Evolutionary conservation across 2,888 invertebrate species (phyloP).

Genomic region (Parnassius smintheus): DNA sequence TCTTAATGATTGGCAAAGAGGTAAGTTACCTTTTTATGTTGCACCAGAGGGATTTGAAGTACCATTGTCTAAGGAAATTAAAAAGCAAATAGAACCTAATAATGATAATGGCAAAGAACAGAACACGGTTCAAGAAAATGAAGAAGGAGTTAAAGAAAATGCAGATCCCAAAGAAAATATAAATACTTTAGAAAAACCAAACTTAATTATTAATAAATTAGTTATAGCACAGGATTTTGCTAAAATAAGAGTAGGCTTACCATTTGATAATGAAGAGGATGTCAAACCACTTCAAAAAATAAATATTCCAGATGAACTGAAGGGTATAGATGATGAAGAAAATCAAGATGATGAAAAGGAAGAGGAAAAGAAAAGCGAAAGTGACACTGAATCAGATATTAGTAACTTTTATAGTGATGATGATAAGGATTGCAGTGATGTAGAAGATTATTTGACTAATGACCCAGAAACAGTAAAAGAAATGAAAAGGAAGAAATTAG

Average conservation of each 20-base stretch:
- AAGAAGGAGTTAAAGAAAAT: constrained; percentile 25
- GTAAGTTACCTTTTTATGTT: constrained; percentile 97
- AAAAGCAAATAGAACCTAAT: constrained; percentile 35
- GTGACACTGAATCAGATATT: constrained; percentile 81
- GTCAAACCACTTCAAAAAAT: constrained; percentile 80
- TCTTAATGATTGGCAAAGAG: constrained; percentile 99
- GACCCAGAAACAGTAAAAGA: constrained; percentile 70
- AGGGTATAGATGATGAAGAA: constrained; percentile 68
- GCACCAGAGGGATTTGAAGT: constrained; percentile 91
- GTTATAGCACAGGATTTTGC: constrained; percentile 89
- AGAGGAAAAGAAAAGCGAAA: constrained; percentile 50
- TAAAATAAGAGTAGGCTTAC: constrained; percentile 88
- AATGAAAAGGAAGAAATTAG: constrained; percentile 68
- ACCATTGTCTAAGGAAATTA: constrained; percentile 78
- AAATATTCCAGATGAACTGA: constrained; percentile 62
- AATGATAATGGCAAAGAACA: constrained; percentile 39
- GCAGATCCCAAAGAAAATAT: constrained; percentile 48
- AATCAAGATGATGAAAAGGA: constrained; percentile 43
- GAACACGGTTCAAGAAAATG: constrained; percentile 28
- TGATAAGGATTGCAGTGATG: constrained; percentile 79
- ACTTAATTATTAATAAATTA: constrained; percentile 65
- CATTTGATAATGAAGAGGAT: constrained; percentile 84
- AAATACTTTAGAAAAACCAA: constrained; percentile 48
- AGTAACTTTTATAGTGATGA: constrained; percentile 86
- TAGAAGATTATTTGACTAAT: constrained; percentile 74